Base-by-base conservation (phyloP, 2,113 vertebrate species). In the Columba janthina region DNA sequence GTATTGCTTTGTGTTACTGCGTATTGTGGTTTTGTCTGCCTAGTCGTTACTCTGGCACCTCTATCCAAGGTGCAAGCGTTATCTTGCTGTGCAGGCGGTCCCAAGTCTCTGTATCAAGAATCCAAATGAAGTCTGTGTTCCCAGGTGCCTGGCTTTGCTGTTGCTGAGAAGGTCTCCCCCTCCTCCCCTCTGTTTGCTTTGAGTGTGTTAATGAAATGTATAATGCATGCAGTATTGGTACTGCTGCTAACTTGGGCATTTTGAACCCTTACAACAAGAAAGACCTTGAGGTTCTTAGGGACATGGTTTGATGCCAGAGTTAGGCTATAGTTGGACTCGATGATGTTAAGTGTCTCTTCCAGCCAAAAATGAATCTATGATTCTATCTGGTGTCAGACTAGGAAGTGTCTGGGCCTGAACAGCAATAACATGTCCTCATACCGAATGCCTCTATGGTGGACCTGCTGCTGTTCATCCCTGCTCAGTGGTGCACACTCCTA, bases 371-470 rank as follows among this genome's bases (percentile, higher is more conserved):
- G 44, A 18, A 18, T 44, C 44, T 44, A 44, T 44, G 44, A 44
- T 44, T 44, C 44, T 44, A 18, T 44, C 34, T 58, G 57, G 20
- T 50, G 61, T 48, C 34, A 29, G 1, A 38, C 2, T 0, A 2
- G 44, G 50, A 58, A 1, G 4, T 36, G 60, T 7, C 1, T 0
- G n/a, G n/a, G 54, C 48, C 77, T 71, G 38, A 42, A 1, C 10
- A 28, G 61, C 67, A 48, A 2, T 8, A 26, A 5, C 6, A 3
- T 11, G 3, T 67, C 5, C 15, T 11, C 8, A 0, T 11, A 24
- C 2, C 6, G 12, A 65, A 44, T 31, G 46, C 57, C 34, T 13
- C 44, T 44, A 1, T 2, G 56, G 67, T 38, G 67, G 44, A 4
- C 18, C 5, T n/a, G 75, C 36, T 88, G 66, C n/a, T 69, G 29